Percentiles rank a stretch among this genome's conserved stretches.
Conservation (phyloP, 2,113 vertebrate genomes). For the Thalassoma bifasciatum region DNA sequence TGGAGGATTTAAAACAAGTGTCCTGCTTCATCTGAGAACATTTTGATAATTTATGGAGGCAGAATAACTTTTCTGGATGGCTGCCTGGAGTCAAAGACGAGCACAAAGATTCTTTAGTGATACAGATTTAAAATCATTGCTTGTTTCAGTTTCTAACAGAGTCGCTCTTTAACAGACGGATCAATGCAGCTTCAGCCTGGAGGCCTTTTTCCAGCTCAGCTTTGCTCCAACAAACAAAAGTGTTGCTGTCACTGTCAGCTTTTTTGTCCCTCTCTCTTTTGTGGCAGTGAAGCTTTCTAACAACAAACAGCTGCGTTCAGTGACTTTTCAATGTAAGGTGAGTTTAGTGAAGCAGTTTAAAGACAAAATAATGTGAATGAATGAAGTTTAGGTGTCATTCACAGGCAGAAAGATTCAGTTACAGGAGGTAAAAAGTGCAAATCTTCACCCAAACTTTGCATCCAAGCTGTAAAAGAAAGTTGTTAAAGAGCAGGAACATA, state of each 20-base stretch:
- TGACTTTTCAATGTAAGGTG: background rate
- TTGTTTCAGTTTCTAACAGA: background rate
- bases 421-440: background rate
- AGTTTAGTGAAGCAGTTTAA: background rate
- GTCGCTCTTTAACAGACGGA: constrained; percentile 32
- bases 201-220: constrained; percentile 59
- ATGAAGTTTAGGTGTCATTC: background rate
- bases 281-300: background rate
- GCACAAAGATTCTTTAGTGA: background rate
- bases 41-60: background rate
- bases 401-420: background rate
- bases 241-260: constrained; percentile 43
- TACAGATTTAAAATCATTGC: background rate
- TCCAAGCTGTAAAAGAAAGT: background rate
- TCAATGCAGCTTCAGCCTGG: constrained; percentile 56
- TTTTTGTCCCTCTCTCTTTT: constrained; percentile 14
- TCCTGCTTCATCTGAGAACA: background rate
- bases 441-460: background rate
- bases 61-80: background rate
- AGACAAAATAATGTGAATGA: background rate
- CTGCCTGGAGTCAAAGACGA: too few species aligned
- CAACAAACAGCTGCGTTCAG: constrained; percentile 14
- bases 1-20: too few species aligned
- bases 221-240: constrained; percentile 45
- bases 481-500: constrained; percentile 25